Conservation (phyloP, 2,113 vertebrate genomes). For the Choloepus hoffmanni region DNA sequence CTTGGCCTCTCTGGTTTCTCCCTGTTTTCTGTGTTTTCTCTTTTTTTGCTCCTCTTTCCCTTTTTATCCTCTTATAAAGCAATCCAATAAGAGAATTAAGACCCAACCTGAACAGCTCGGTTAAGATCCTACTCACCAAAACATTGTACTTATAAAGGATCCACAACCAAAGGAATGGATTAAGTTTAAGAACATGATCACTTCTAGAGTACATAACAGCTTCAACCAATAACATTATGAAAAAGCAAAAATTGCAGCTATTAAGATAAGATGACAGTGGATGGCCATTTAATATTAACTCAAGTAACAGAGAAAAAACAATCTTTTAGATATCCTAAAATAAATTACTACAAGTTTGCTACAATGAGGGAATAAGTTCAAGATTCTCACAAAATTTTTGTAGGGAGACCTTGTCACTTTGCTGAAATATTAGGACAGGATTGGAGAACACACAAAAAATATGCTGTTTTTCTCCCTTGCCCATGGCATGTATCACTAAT, state of each 20-base stretch:
- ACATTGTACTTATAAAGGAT: too few relatives aligned
- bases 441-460: not conserved
- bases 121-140: too few relatives aligned
- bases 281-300: not conserved
- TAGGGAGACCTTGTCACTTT: not conserved
- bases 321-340: not conserved
- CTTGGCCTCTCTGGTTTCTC: too few relatives aligned
- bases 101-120: too few relatives aligned
- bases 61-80: too few relatives aligned
- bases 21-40: too few relatives aligned
- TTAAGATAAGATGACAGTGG: not conserved
- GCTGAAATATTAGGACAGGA: not conserved
- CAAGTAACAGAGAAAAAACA: not conserved
- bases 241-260: not conserved
- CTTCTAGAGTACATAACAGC: too few relatives aligned
- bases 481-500: not conserved
- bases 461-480: not conserved
- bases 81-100: too few relatives aligned
- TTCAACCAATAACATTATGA: not conserved
- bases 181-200: too few relatives aligned
- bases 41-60: too few relatives aligned
- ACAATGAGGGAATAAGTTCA: not conserved
- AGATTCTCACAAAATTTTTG: not conserved
- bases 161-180: too few relatives aligned
- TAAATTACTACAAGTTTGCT: not conserved